A percentile compares a stretch with the other conserved stretches of the same genome.
These are phyloP conservation scores for Notechis scutatus DNA, from an alignment of 2,113 vertebrate species.

Conservation along the genomic window DNA sequence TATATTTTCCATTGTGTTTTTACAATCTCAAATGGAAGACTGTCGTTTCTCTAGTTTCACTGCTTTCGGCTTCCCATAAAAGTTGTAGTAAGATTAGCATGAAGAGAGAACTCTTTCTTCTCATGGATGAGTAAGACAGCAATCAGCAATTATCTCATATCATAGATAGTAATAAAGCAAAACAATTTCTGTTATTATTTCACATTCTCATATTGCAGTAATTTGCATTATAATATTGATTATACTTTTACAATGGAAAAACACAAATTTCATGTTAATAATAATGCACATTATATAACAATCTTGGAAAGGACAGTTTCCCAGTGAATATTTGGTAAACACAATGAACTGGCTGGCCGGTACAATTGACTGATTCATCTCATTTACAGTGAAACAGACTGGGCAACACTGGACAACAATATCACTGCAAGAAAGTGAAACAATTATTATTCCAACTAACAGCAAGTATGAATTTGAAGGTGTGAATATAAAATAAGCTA, in stretches of 20 bases:
- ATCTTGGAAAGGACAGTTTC: background rate
- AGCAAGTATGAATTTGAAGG: background rate
- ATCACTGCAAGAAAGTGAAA: background rate
- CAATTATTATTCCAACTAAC: background rate
- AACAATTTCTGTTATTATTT: background rate
- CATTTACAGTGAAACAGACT: background rate
- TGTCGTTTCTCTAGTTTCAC: background rate
- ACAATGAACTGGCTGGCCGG: background rate
- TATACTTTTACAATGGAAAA: background rate
- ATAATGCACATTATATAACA: background rate
- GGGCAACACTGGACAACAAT: background rate
- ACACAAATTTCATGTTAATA: background rate
- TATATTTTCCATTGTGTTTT: constrained; percentile 12
- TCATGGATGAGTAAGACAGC: background rate
- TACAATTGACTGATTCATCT: background rate
- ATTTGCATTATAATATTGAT: background rate
- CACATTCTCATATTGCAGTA: background rate
- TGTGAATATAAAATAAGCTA: background rate
- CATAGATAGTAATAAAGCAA: background rate
- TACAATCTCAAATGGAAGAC: background rate
- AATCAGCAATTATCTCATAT: background rate
- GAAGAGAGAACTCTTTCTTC: background rate
- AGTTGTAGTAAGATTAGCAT: background rate
- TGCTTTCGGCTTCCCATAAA: background rate
- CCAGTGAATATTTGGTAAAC: background rate